phyloP scores from a whole-genome alignment of 2,888 invertebrate species.

The Tetrapedia diversipes region DNA sequence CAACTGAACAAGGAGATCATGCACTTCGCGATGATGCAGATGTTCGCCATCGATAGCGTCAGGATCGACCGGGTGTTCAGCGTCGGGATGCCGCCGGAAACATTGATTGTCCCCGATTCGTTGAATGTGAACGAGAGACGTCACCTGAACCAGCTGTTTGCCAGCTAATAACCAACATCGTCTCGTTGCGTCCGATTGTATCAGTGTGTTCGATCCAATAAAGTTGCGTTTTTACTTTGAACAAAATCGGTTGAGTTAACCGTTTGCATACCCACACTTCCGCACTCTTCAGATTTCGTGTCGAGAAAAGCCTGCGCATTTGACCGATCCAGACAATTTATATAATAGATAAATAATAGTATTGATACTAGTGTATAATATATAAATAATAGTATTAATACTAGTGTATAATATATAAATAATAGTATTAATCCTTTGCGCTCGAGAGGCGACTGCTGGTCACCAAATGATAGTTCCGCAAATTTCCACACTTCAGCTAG shows the following conservation, averaged over 20 bases:
- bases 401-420: too few relatives aligned
- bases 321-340: too few relatives aligned
- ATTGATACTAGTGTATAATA: too few relatives aligned
- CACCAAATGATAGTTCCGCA: too few relatives aligned
- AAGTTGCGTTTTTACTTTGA: constrained; percentile 33
- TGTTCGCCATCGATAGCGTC: constrained; percentile 86
- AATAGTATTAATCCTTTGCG: too few relatives aligned
- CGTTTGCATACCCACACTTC: too few relatives aligned
- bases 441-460: too few relatives aligned
- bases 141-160: constrained; percentile 67
- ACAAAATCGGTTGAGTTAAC: not conserved
- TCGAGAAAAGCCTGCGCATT: too few relatives aligned
- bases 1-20: constrained; percentile 87
- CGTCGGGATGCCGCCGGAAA: constrained; percentile 74
- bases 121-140: constrained; percentile 70
- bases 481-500: too few relatives aligned
- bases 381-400: too few relatives aligned
- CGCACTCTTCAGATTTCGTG: too few relatives aligned
- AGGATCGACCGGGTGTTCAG: constrained; percentile 87
- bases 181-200: constrained; percentile 12
- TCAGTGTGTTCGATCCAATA: constrained; percentile 30
- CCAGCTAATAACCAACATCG: constrained; percentile 24
- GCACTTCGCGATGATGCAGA: constrained; percentile 86
- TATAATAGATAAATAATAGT: too few relatives aligned
- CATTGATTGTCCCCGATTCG: constrained; percentile 72